Percentiles rank a stretch among this genome's conserved stretches.
Evolutionary conservation across 2,113 vertebrate species (phyloP).

Genomic region (Nycticryphes semicollaris): DNA sequence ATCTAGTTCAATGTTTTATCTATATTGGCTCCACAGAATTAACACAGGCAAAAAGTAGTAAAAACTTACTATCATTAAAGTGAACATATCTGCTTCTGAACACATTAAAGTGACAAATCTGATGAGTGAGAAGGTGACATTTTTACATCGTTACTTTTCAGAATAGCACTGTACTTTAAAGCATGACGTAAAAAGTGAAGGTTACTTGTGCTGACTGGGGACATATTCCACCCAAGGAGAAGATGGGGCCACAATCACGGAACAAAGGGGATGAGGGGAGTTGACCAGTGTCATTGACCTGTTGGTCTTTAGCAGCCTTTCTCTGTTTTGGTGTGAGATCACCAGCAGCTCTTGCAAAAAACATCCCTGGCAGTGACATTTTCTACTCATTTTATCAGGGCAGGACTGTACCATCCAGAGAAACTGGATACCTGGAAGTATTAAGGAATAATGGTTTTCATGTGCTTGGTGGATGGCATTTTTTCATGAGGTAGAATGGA

Average conservation of each 20-base stretch:
- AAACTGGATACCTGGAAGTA: neutral
- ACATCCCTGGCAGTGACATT: neutral
- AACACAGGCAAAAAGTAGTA: neutral
- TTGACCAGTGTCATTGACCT: neutral
- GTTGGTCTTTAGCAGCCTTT: neutral
- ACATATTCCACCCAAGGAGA: neutral
- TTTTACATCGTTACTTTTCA: conserved; percentile 2
- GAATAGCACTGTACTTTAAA: neutral
- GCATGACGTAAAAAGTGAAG: neutral
- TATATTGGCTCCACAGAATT: neutral
- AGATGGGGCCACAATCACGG: neutral
- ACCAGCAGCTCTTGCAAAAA: neutral
- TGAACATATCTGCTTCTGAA: neutral
- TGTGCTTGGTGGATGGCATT: neutral
- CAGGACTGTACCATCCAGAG: neutral
- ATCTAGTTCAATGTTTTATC: neutral
- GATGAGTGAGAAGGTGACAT: neutral
- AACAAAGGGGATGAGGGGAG: neutral
- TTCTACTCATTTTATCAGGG: neutral
- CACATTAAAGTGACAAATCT: conserved; percentile 17
- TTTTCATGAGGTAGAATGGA: neutral
- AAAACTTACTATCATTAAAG: neutral
- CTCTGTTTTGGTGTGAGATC: neutral
- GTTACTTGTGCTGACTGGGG: neutral
- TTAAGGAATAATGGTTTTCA: neutral